Conservation (phyloP, 53 echinoderm and acorn worm species). For the Glandiceps talaboti region DNA sequence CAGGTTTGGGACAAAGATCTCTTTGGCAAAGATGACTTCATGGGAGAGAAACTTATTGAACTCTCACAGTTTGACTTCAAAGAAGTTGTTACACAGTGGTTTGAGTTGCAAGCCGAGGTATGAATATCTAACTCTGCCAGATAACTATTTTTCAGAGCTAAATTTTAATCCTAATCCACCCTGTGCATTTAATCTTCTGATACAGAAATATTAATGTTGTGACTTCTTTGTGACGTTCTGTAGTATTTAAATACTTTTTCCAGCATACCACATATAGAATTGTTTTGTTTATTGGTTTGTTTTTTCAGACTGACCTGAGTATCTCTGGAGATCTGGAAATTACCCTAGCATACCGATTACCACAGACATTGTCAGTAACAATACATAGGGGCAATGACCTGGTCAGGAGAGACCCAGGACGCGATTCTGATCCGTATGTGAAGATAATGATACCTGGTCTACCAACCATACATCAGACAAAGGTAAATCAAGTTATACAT, state of each 20-base stretch:
- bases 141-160: too few species aligned
- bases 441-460: conserved; percentile 78
- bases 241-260: too few species aligned
- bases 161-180: too few species aligned
- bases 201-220: too few species aligned
- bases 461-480: conserved; percentile 64
- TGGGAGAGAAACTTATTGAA: conserved; percentile 78
- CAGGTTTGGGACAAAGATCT: conserved; percentile 70
- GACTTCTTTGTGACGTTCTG: too few species aligned
- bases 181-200: too few species aligned
- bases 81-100: conserved; percentile 73
- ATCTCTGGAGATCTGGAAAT: conserved; percentile 67
- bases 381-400: conserved; percentile 43
- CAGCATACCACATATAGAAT: too few species aligned
- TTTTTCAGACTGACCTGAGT: conserved; percentile 62
- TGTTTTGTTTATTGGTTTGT: too few species aligned
- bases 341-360: conserved; percentile 56
- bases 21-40: conserved; percentile 86
- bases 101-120: conserved; percentile 80
- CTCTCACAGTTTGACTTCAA: conserved; percentile 42
- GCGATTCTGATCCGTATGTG: conserved; percentile 67
- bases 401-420: conserved; percentile 46
- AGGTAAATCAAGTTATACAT: too few species aligned
- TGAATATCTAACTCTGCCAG: too few species aligned
- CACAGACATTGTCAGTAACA: conserved; percentile 64